A percentile compares a stretch with the other conserved stretches of the same genome.
Conservation (phyloP, 2,113 vertebrate species). For the Pao palembangensis region DNA sequence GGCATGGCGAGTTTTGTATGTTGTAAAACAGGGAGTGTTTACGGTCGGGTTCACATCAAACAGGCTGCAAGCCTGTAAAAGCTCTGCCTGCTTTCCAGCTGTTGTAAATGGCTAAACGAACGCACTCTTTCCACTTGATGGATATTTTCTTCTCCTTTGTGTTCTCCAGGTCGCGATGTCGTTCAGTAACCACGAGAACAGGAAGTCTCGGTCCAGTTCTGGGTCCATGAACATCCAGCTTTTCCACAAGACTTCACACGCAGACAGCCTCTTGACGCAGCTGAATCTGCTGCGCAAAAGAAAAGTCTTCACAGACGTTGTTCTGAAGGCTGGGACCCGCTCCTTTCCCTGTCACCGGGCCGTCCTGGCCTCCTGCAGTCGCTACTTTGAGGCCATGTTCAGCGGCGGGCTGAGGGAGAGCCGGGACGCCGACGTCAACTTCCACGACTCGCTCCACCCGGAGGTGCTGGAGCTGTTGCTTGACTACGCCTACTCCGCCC, state of each 20-base stretch:
- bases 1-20: slow-evolving; percentile 12
- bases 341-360: slow-evolving; percentile 80
- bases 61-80: background rate
- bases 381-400: slow-evolving; percentile 86
- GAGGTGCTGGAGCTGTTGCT: slow-evolving; percentile 83
- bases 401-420: slow-evolving; percentile 79
- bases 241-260: slow-evolving; percentile 80
- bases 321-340: slow-evolving; percentile 75
- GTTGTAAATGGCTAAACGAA: background rate
- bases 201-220: slow-evolving; percentile 83
- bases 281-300: slow-evolving; percentile 81
- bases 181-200: slow-evolving; percentile 82
- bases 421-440: slow-evolving; percentile 77
- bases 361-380: slow-evolving; percentile 81
- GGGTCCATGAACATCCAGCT: slow-evolving; percentile 79
- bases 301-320: slow-evolving; percentile 79
- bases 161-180: slow-evolving; percentile 73
- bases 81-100: background rate
- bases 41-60: slow-evolving; percentile 21
- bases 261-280: slow-evolving; percentile 77
- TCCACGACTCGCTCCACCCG: slow-evolving; percentile 79
- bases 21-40: slow-evolving; percentile 27
- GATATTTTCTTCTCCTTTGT: background rate
- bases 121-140: background rate
- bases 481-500: slow-evolving; percentile 81